Base-by-base conservation (phyloP, 2,888 invertebrate species). In the Eulithis testata region DNA sequence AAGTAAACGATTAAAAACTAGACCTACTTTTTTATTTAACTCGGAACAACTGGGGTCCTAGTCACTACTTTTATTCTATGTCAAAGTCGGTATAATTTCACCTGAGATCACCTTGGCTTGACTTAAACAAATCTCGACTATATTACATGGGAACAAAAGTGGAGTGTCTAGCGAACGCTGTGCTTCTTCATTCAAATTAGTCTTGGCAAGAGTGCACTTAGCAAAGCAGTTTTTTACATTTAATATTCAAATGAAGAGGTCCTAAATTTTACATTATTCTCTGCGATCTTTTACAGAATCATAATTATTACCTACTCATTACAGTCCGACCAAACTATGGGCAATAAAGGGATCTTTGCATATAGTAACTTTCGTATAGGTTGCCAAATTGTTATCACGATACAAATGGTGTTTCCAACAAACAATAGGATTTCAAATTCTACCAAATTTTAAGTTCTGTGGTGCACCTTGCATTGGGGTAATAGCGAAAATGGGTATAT, bases 1-100 rank as follows among this genome's bases (percentile, higher is more conserved):
- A 47, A 27, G 43, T 3, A 66, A 68, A 65, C 58, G 56, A 66
- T 71, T 68, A 66, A 64, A 63, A 69, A 65, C 67, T 69, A 69
- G 69, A 65, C 61, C 67, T 50, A 62, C 51, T 69, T 67, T 21
- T 69, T 71, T 65, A 56, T 59, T 52, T 9, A 65, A 57, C 14
- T 49, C 67, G 54, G 70, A 67, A 61, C 65, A 63, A 36, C 65
- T 47, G 57, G 60, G 65, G 47, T 40, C n/a, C 27, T 44, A 21
- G 43, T 52, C 36, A 36, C 47, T 49, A 49, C 8, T 21, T 50
- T 14, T 74, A 76, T 76, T 56, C 62, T 57, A 55, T 50, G 50
- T 11, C 56, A 43, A 61, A 50, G 49, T 50, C 12, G 55, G 54
- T 53, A 60, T 68, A 65, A 66, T 36, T 75, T 76, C 60, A 71